These are phyloP conservation scores for Drosophila nigricruria DNA, from an alignment of 2,888 invertebrate genomes.

Conservation along the genomic window DNA sequence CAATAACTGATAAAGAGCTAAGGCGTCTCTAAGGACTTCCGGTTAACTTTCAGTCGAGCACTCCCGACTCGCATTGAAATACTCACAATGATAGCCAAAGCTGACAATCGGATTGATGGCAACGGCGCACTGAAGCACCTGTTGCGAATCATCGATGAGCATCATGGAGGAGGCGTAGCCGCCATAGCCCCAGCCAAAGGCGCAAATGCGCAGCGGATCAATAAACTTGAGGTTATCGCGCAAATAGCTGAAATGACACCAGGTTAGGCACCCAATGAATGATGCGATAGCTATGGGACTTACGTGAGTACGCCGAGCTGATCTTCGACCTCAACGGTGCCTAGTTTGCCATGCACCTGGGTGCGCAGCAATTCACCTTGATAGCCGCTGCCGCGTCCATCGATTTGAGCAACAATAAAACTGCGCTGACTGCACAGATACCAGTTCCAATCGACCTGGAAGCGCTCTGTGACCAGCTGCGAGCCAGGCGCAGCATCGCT, in stretches of 20 bases:
- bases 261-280: background rate
- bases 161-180: conserved; percentile 94
- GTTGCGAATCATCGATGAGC: conserved; percentile 90
- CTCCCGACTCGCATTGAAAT: too few species aligned
- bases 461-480: conserved; percentile 93
- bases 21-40: too few species aligned
- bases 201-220: conserved; percentile 92
- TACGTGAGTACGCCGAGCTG: conserved; percentile 89
- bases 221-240: conserved; percentile 93
- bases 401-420: conserved; percentile 94
- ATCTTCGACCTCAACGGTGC: conserved; percentile 92
- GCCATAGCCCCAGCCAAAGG: conserved; percentile 95
- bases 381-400: conserved; percentile 94
- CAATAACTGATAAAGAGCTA: too few species aligned
- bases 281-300: conserved; percentile 42
- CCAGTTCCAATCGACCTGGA: conserved; percentile 93
- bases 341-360: conserved; percentile 90
- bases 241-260: conserved; percentile 87
- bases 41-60: too few species aligned
- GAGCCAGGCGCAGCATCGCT: conserved; percentile 93
- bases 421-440: conserved; percentile 93
- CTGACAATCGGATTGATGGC: conserved; percentile 95
- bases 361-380: conserved; percentile 91
- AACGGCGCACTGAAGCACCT: conserved; percentile 93
- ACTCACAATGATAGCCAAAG: conserved; percentile 91